Base-by-base conservation (phyloP, 2,888 invertebrate species). In the Sclerodermus sp. region DNA sequence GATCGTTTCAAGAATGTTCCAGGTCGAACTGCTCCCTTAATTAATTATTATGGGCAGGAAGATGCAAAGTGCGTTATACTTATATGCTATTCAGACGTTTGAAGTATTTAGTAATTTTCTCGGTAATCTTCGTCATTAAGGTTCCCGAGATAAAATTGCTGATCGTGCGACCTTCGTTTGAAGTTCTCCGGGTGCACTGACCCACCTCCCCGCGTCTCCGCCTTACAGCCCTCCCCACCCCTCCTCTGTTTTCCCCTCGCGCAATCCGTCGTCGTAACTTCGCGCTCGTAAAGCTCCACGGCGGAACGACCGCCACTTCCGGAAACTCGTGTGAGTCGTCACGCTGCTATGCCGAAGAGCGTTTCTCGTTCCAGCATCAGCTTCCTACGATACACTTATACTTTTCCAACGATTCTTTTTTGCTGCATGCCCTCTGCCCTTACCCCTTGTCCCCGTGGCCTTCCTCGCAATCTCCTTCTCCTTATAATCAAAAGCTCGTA, bases 151-250 rank as follows among this genome's bases (percentile, higher is more conserved):
- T 23, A 8, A 23, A 23, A 23, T 23, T 3, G 8, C 23, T 8
- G 23, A 23, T 23, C 23, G 23, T 23, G 23, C 23, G 23, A 23
- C 23, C 23, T 23, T 23, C 23, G 23, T 23, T 23, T 49, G 51
- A 62, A 58, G 55, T 62, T 58, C 49, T 47, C 50, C 34, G 52
- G 58, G 68, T 68, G 58, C 68, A 66, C 55, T 68, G 68, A 69
- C 65, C 68, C 47, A 12, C 17, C 39, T 39, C 42, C 42, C 38
- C 30, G 41, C 41, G 41, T 18, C 47, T 57, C 37, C 9, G 39
- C 42, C 44, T 40, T 39, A 47, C 43, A 16, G 45, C 45, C 42
- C 31, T 31, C 38, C 16, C 49, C 23, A 31, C 15, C 31, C 29
- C 41, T 43, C 44, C 14, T 5, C 39, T 3, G 10, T 12, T 12